Evolutionary conservation across 2,113 vertebrate genomes (phyloP), one percentile per base, ranked within the genome.

Genomic region (Acrocephalus kingi): DNA sequence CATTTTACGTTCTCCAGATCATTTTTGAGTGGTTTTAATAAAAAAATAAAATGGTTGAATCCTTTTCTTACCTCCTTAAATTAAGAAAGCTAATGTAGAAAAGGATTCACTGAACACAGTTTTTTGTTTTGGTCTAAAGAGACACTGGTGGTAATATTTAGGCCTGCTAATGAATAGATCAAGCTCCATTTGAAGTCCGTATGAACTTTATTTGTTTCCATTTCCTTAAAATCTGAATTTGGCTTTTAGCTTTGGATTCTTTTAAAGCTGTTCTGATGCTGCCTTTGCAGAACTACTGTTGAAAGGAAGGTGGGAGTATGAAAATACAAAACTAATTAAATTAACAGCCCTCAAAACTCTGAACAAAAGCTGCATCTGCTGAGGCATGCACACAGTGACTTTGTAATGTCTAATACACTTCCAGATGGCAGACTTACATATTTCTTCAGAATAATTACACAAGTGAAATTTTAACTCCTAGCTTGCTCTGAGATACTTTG

Each of bases 331-430:
- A 93, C 93, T 94, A 97, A 97, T 97, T 96, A 94, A 97, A 97
- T 96, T 96, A 97, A 94, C 94, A 96, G 80, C 80, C 69, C 86
- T 93, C 94, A 95, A 94, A 96, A 96, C 92, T 96, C 94, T 1
- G 80, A 95, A 96, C 93, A 95, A 96, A 96, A 96, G 93, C 93
- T 96, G 93, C 96, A 96, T 96, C 96, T 97, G 96, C 94, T 90
- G 93, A 96, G 92, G 88, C 90, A 96, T 90, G 79, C 85, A 84
- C 73, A 46, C 73, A 82, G 94, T 96, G 90, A 92, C 85, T 97
- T 97, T 88, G 79, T 94, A 75, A 95, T 51, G 76, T 93, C 90
- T 96, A 94, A 94, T 94, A 81, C 35, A 14, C 92, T 97, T 97
- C 96, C 96, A 97, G 96, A 97, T 96, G 96, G 96, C 94, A 95